Evolutionary conservation across 2,888 invertebrate species (phyloP), one percentile per base, ranked within the genome.

Genomic region (Cheilosia grossa): DNA sequence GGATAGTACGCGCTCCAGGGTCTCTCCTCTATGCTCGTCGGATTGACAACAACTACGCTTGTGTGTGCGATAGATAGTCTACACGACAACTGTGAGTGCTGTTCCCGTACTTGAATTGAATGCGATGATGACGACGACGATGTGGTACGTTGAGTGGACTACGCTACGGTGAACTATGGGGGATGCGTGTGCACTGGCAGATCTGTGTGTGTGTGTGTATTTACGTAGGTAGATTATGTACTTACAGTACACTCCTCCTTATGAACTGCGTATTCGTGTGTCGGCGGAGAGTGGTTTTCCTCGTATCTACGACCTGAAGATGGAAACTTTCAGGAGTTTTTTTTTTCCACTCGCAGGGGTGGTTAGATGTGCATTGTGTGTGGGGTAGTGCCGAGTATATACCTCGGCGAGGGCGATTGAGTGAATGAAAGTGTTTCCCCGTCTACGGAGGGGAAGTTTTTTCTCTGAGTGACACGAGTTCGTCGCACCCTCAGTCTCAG

Each of bases 171-270:
- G 74, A 74, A 61, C 81, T 72, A 66, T 75, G 74, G 75, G 67
- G 66, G 75, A 72, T 72, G 70, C 85, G 85, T 70, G 70, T 58
- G 19, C 37, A 61, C 27, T 59, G n/a, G 9, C n/a, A 17, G 15
- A 5, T 3, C 0, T 44, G 13, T 4, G 24, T 47, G 79, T 59
- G 70, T 67, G 77, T 67, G 72, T 82, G 24, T 66, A 75, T 72
- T 80, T 80, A 79, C 80, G 80, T 80, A 80, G 85, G 85, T 85
- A 85, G 85, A 66, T 81, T 85, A 85, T 85, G 72, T 85, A 85
- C 81, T 81, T 63, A 63, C 72, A 51, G 81, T 81, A 75, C 85
- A 85, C 85, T 85, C 85, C 85, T 81, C 85, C 85, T 81, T 75
- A 72, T 74, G 64, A 80, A 85, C 80, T 80, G 80, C 74, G 80